A percentile compares a stretch with the other conserved stretches of the same genome.
Conservation (phyloP, 2,888 invertebrate genomes). For the Lamellibrachia satsuma region DNA sequence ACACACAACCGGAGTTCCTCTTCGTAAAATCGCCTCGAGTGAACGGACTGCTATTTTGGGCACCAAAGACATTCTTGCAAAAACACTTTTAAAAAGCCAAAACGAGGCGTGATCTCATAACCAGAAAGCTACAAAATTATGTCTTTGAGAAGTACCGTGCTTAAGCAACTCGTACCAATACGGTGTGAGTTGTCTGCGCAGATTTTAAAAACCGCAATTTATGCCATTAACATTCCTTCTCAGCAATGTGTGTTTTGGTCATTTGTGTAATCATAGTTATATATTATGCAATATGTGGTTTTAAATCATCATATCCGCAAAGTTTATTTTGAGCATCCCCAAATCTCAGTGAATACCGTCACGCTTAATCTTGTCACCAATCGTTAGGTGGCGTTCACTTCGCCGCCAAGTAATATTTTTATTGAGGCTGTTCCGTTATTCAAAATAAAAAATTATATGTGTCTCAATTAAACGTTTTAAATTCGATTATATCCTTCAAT, state of each 20-base stretch:
- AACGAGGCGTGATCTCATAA: background rate
- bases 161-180: background rate
- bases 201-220: background rate
- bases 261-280: background rate
- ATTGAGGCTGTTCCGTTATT: background rate
- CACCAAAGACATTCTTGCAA: background rate
- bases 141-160: slow-evolving; percentile 6
- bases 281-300: background rate
- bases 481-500: background rate
- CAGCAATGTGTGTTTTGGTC: background rate
- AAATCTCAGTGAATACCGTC: background rate
- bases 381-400: background rate
- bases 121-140: background rate
- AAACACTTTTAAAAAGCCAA: background rate
- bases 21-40: background rate
- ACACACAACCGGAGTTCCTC: background rate
- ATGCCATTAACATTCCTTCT: background rate
- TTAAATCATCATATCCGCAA: background rate
- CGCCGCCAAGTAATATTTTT: background rate
- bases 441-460: background rate
- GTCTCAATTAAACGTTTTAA: background rate
- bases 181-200: background rate
- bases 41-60: background rate
- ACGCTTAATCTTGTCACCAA: background rate
- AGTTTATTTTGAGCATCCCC: background rate